A percentile compares a stretch with the other conserved stretches of the same genome.
Conservation (phyloP, 2,888 invertebrate genomes). For the Idaea straminata region DNA sequence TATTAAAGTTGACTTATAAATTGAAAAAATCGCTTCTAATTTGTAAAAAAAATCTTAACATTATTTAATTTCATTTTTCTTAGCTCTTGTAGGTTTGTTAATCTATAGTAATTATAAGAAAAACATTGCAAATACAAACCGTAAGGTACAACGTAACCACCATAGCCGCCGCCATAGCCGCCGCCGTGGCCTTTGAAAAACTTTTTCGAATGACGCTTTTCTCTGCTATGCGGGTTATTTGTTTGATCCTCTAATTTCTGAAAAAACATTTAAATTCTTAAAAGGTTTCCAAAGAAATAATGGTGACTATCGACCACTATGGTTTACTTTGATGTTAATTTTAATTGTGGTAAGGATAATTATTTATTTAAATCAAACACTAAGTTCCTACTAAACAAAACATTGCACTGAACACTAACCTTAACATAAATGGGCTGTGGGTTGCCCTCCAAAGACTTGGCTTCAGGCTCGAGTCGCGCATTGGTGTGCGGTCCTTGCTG, state of each 20-base stretch:
- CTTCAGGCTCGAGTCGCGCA: constrained; percentile 46
- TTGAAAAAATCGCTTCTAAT: too few species aligned
- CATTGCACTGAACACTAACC: constrained; percentile 41
- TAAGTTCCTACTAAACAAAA: too few species aligned
- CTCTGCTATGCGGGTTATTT: constrained; percentile 42
- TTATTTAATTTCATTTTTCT: too few species aligned
- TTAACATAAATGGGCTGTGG: constrained; percentile 65
- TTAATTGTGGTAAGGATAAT: not conserved
- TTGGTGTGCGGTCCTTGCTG: constrained; percentile 42
- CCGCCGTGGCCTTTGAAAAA: constrained; percentile 35
- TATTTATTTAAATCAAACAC: not conserved
- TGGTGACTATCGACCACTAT: not conserved
- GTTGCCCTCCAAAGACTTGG: constrained; percentile 57
- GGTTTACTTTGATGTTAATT: not conserved
- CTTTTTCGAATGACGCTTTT: constrained; percentile 52
- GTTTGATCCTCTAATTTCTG: constrained; percentile 71
- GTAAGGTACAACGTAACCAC: constrained; percentile 27
- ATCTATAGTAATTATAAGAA: too few species aligned
- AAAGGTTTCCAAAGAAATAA: not conserved
- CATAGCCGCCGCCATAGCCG: constrained; percentile 38
- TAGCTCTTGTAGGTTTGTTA: too few species aligned
- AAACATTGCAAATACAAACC: not conserved
- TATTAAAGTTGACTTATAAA: too few species aligned
- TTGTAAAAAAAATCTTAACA: too few species aligned
- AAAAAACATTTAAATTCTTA: constrained; percentile 13